Conservation (phyloP, 2,888 invertebrate species). For the Disparrhopalites patrizii region DNA sequence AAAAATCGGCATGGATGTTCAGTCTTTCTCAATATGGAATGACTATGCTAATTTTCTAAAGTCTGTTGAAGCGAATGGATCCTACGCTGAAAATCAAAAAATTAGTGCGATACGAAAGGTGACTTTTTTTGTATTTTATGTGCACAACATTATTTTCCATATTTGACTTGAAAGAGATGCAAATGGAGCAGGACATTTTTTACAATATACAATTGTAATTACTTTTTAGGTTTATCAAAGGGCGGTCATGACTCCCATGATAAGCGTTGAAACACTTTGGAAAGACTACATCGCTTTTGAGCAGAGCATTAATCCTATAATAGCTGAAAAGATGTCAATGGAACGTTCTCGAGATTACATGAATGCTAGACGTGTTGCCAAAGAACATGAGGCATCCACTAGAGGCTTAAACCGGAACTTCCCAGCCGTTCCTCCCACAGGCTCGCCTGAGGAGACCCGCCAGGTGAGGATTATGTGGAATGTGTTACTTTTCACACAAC, state of each 20-base stretch:
- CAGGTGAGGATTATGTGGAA: too few species aligned
- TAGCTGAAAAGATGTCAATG: constrained; percentile 96
- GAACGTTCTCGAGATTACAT: constrained; percentile 95
- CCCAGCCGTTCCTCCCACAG: constrained; percentile 93
- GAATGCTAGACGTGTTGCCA: constrained; percentile 93
- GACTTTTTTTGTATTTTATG: constrained; percentile 5
- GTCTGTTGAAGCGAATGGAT: constrained; percentile 93
- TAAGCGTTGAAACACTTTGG: constrained; percentile 94
- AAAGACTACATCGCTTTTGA: constrained; percentile 98
- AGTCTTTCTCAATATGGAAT: constrained; percentile 94
- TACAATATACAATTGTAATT: neutral
- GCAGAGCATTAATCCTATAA: constrained; percentile 79
- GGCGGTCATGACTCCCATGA: constrained; percentile 93
- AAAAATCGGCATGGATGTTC: constrained; percentile 97
- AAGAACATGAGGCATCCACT: constrained; percentile 91
- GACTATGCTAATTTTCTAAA: constrained; percentile 97
- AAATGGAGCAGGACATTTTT: neutral
- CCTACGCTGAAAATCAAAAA: constrained; percentile 99
- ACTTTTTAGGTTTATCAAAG: constrained; percentile 76
- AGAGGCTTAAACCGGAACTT: constrained; percentile 91
- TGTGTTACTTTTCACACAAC: too few species aligned
- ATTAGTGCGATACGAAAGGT: constrained; percentile 96
- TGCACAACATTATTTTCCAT: neutral
- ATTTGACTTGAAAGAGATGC: neutral
- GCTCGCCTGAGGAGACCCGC: constrained; percentile 82